Evolutionary conservation across 2,888 invertebrate genomes (phyloP).

Genomic region (Synanthedon formicaeformis): DNA sequence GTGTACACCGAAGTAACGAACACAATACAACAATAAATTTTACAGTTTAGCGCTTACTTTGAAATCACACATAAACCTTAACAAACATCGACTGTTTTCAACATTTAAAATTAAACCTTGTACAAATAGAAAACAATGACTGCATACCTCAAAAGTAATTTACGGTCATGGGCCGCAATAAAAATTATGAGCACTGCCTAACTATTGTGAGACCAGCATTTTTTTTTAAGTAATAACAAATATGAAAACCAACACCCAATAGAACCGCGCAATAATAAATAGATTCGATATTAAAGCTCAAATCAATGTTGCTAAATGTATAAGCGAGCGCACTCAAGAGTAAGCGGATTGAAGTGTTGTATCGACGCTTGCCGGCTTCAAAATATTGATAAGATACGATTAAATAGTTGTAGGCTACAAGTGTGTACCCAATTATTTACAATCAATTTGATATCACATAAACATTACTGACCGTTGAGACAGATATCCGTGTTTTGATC

Average conservation of each 20-base stretch:
- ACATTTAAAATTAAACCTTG: too few species aligned
- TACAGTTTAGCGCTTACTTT: too few species aligned
- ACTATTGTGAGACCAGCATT: too few species aligned
- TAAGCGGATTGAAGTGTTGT: slow-evolving; percentile 19
- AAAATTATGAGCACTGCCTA: too few species aligned
- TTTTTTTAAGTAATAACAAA: too few species aligned
- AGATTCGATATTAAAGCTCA: slow-evolving; percentile 10
- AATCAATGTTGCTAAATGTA: slow-evolving; percentile 32
- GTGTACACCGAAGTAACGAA: too few species aligned
- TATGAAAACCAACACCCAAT: too few species aligned
- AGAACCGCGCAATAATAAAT: too few species aligned
- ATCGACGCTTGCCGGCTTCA: slow-evolving; percentile 20
- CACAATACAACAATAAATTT: too few species aligned
- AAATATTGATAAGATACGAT: slow-evolving; percentile 45
- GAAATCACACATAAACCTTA: too few species aligned
- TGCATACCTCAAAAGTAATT: background rate
- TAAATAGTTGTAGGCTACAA: background rate
- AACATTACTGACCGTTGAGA: slow-evolving; percentile 32
- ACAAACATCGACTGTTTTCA: too few species aligned
- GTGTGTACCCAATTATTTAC: slow-evolving; percentile 17
- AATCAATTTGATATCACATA: slow-evolving; percentile 10
- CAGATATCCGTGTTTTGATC: slow-evolving; percentile 25
- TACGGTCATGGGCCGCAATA: background rate
- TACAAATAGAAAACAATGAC: background rate
- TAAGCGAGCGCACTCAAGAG: slow-evolving; percentile 31